Base-by-base conservation (phyloP, 2,797 vertebrate species). In the Lagorchestes hirsutus region DNA sequence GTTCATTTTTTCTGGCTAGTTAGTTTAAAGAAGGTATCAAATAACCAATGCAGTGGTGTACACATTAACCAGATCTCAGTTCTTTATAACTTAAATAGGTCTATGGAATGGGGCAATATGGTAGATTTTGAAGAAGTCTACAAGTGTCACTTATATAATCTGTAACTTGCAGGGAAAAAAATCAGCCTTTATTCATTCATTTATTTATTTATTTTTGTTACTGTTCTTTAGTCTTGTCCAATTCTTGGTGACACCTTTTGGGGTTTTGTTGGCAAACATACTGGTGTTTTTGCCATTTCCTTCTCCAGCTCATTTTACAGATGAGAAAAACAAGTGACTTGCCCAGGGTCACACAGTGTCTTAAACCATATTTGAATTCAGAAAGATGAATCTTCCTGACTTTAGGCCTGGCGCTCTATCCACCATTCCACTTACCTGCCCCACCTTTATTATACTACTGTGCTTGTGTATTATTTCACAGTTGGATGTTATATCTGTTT, bases 11-110 rank as follows among this genome's bases (percentile, higher is more conserved):
- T 31, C 91, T 50, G 28, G 16, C 28, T 93, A 93, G 14, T 93
- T 96, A 50, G 12, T 93, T 92, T 93, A 95, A 95, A 28, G 96
- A 94, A 67, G 93, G 18, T 94, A 94, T 54, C 40, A 95, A 82
- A 40, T 93, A 96, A 95, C n/a, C 55, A 94, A 90, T 1, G 1
- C 91, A 91, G 16, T 54, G 29, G 91, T 67, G 52, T 95, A 96
- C 0, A 34, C 22, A 40, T 46, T 92, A 87, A 93, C n/a, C 13
- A 93, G 95, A 93, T 92, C 52, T 67, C 54, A 91, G 74, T 91
- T 50, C 46, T 13, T 58, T 94, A 94, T n/a, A 93, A 57, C 52
- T 87, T 59, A 93, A 67, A 93, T 8, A 93, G 1, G 92, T 10
- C n/a, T 82, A 90, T 62, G 1, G 9, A 22, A 82, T 24, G 18